Conservation (phyloP, 2,888 invertebrate genomes). For the Volucella inanis region DNA sequence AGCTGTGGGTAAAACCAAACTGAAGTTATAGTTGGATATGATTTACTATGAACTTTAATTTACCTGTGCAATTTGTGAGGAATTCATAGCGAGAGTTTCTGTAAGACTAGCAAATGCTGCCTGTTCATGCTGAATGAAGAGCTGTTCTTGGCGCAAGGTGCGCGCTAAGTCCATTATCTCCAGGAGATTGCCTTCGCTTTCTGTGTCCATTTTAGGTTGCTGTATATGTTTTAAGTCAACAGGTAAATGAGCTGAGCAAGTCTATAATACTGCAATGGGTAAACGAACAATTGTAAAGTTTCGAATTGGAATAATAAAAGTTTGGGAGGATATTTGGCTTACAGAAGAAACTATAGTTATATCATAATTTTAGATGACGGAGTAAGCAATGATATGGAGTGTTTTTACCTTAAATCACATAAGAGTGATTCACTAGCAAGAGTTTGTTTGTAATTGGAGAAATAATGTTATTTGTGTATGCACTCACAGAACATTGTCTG, state of each 20-base stretch:
- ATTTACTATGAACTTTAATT: background rate
- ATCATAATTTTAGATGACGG: too few species aligned
- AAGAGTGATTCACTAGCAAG: too few species aligned
- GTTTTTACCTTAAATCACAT: too few species aligned
- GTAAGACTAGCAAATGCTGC: constrained; percentile 91
- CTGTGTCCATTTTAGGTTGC: constrained; percentile 80
- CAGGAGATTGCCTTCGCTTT: constrained; percentile 81
- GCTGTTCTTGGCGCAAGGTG: constrained; percentile 86
- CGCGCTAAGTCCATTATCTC: constrained; percentile 83
- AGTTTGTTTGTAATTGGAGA: too few species aligned
- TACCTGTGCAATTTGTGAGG: constrained; percentile 84
- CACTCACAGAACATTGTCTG: too few species aligned
- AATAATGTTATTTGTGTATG: too few species aligned
- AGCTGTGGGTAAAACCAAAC: constrained; percentile 84
- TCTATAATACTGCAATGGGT: constrained; percentile 47
- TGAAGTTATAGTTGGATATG: constrained; percentile 11
- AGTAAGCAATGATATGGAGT: too few species aligned
- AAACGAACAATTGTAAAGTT: background rate
- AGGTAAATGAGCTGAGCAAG: constrained; percentile 29
- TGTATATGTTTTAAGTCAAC: constrained; percentile 26
- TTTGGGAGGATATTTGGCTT: too few species aligned
- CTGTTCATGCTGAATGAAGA: constrained; percentile 94
- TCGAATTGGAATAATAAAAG: background rate
- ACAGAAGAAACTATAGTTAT: too few species aligned
- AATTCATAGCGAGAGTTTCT: constrained; percentile 87